Conservation (phyloP, 2,113 vertebrate genomes). For the Tringa solitaria region DNA sequence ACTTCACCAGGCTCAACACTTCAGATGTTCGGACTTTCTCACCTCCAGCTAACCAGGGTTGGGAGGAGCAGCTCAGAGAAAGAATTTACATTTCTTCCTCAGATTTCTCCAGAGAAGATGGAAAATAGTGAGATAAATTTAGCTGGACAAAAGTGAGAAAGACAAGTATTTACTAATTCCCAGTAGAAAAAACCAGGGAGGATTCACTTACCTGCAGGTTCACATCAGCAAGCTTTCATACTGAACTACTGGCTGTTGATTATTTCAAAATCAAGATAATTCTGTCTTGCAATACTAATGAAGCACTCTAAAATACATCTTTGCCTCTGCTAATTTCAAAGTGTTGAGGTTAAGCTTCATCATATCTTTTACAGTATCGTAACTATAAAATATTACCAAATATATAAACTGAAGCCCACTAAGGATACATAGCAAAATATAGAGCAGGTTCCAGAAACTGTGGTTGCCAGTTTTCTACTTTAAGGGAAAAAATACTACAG, state of each 20-base stretch:
- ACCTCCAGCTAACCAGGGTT: not conserved
- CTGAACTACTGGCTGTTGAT: not conserved
- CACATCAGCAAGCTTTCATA: not conserved
- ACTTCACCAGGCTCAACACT: not conserved
- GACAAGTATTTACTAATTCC: not conserved
- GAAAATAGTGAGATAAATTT: not conserved
- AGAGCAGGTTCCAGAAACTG: not conserved
- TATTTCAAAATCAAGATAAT: not conserved
- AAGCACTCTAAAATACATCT: not conserved
- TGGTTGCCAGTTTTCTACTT: not conserved
- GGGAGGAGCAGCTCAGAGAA: not conserved
- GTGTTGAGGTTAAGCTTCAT: not conserved
- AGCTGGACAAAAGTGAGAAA: not conserved
- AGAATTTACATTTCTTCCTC: not conserved
- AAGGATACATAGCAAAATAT: not conserved
- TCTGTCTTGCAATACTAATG: not conserved
- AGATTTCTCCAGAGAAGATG: not conserved
- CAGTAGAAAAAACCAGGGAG: not conserved
- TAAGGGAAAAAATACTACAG: not conserved
- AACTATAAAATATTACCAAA: not conserved
- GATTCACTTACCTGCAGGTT: not conserved
- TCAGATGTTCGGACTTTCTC: not conserved
- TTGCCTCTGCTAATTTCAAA: not conserved
- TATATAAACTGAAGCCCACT: not conserved
- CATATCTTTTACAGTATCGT: not conserved